Evolutionary conservation across 1,140 invertebrate species (phyloP), one percentile per base, ranked within the genome.

Genomic region (Tenebrio molitor): DNA sequence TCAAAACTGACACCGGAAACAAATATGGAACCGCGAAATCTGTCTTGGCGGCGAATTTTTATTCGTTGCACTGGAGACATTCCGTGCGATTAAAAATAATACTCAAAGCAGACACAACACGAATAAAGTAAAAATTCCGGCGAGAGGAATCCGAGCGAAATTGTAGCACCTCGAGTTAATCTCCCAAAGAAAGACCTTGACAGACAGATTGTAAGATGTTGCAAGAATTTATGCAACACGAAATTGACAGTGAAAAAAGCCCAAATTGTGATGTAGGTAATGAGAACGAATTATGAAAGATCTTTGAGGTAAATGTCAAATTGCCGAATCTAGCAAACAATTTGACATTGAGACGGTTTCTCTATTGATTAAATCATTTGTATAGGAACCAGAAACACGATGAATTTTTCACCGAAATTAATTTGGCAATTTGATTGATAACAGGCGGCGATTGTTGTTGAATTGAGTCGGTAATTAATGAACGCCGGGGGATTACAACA

Each of bases 231-330:
- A 15, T 42, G 64, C 36, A 66, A 66, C 39, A 42, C 41, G 36
- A 66, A 66, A 66, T 66, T 66, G 64, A 66, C 64, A 66, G 36
- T 66, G 39, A 42, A 66, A 66, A 63, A 64, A 64, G 7, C 19
- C 62, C 41, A 42, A 66, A 66, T 66, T 66, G 16, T 66, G 16
- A 42, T 64, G 25, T 64, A 64, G 62, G 62, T 64, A 64, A 64
- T 39, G 62, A 64, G 62, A 64, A 64, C 62, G 19, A 64, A 34
- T 64, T 64, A 64, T 39, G 62, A 64, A 64, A 64, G 7, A 39
- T 17, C 12, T 36, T 16, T 65, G 33, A 66, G 41, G 36, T 21
- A 66, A 66, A 66, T 66, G 64, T 66, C 39, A 66, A 41, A 66
- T 42, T 39, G 36, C 21, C 21, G 41, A 42, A 66, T 42, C 16